These are phyloP conservation scores for Otus sunia DNA, from an alignment of 2,113 vertebrate genomes.

Conservation along the genomic window DNA sequence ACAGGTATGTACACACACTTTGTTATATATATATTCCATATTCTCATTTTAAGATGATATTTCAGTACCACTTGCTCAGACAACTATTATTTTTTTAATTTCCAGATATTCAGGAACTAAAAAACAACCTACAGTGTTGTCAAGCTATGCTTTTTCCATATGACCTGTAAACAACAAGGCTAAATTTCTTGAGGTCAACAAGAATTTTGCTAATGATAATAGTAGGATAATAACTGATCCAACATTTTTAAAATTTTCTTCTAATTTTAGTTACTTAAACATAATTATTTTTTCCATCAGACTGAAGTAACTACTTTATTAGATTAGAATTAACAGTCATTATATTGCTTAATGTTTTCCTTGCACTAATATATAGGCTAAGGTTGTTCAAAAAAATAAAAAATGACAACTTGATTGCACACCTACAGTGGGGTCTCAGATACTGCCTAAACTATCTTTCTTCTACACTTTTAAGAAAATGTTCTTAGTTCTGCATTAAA, in stretches of 20 bases:
- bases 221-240: not conserved
- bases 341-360: not conserved
- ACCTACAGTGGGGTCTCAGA: not conserved
- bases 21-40: not conserved
- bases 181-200: not conserved
- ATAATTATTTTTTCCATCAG: not conserved
- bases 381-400: not conserved
- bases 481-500: not conserved
- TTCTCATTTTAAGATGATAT: not conserved
- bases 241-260: not conserved
- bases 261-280: not conserved
- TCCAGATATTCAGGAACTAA: not conserved
- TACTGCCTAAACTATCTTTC: not conserved
- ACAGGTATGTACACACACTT: not conserved
- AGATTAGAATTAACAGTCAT: not conserved
- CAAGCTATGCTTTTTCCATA: not conserved
- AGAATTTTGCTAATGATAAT: not conserved
- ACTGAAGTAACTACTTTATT: not conserved
- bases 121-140: not conserved
- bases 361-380: not conserved
- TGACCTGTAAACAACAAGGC: not conserved
- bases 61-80: not conserved
- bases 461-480: not conserved
- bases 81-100: not conserved
- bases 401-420: not conserved